Percentiles rank a stretch among this genome's conserved stretches.
These are phyloP conservation scores for Misgurnus anguillicaudatus DNA, from an alignment of 2,113 vertebrate species.

Conservation along the genomic window DNA sequence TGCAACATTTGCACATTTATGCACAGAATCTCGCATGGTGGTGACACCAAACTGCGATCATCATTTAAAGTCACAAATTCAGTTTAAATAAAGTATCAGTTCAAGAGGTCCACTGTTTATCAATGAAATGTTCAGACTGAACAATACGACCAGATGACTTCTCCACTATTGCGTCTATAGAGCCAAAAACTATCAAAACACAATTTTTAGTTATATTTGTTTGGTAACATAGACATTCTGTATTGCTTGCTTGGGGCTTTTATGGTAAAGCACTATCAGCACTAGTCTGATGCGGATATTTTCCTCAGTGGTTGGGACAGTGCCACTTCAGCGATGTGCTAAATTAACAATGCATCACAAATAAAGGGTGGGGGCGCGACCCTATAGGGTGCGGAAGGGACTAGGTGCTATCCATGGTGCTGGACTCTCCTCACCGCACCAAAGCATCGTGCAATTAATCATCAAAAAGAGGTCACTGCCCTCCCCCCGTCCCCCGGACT, in stretches of 20 bases:
- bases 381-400: not conserved
- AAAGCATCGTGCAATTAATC: slow-evolving; percentile 51
- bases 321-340: not conserved
- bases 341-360: not conserved
- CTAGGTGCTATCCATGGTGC: slow-evolving; percentile 63
- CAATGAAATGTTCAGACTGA: no score
- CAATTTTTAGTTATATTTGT: no score
- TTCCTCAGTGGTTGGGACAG: not conserved
- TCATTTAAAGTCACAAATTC: no score
- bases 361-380: not conserved
- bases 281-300: slow-evolving; percentile 4
- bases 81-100: no score
- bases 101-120: no score
- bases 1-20: no score
- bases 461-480: slow-evolving; percentile 32
- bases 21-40: no score
- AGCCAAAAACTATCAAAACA: no score
- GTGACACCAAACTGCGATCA: no score
- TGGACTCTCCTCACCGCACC: slow-evolving; percentile 39
- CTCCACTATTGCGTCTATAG: no score
- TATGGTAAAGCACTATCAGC: not conserved
- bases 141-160: no score
- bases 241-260: not conserved
- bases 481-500: not conserved
- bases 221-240: no score